Evolutionary conservation across 92 coral and sea anemone species (phyloP), one percentile per base, ranked within the genome.

Genomic region (Porites evermanni): DNA sequence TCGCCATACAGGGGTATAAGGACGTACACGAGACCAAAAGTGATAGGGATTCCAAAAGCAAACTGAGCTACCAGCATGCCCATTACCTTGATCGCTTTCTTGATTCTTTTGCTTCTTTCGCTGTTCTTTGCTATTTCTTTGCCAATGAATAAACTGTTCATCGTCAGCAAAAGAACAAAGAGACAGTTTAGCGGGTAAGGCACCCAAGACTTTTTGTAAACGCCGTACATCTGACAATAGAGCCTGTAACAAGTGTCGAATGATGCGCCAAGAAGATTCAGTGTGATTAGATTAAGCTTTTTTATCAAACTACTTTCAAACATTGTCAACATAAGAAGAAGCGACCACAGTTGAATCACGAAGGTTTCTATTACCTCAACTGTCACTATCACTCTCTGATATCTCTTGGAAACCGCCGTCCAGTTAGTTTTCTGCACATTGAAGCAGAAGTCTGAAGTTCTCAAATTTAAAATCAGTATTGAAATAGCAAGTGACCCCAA

Each of bases 371-470:
- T 26, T 26, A 26, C 2, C 1, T 2, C 29, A 26, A 26, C 29
- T 26, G 29, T 26, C 29, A 26, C 29, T 26, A 26, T 26, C 0
- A 26, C 1, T 0, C 29, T 0, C 29, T 26, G 29, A 26, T 26
- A 26, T 26, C 53, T 59, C 23, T 59, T 14, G 13, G 93, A 90
- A n/a, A 84, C 79, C 24, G 90, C 7, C 7, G 88, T 54, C 89
- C 82, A 78, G 59, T 78, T 78, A 8, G 23, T 4, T 2, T 12
- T 0, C 65, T 61, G 53, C 47, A 2, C 75, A 66, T 92, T 78
- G 26, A 77, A 86, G 73, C 93, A 93, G 2, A 90, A 64, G 67
- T 93, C 91, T 64, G 86, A 88, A 1, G 95, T 82, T 78, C 38
- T 92, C 38, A 26, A 87, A 82, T 89, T 93, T 44, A 93, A 18